These are phyloP conservation scores for Asobara japonica DNA, from an alignment of 1,140 invertebrate genomes.

Conservation along the genomic window DNA sequence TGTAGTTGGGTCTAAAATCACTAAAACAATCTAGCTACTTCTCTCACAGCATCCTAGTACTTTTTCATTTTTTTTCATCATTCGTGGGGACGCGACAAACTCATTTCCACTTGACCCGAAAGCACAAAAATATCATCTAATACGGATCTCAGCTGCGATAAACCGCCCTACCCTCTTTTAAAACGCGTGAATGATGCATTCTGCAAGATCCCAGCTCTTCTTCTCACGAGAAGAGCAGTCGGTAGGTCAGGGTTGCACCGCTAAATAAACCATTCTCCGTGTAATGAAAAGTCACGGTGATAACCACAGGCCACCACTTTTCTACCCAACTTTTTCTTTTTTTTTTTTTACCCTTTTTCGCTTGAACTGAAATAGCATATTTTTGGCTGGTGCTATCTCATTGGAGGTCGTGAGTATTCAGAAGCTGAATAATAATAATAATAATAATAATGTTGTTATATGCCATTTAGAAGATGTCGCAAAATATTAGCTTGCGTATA, in stretches of 20 bases:
- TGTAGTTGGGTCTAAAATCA: no score
- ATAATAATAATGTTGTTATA: no score
- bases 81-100: background rate
- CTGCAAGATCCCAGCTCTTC: background rate
- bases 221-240: constrained; percentile 7
- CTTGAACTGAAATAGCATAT: no score
- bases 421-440: no score
- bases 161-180: background rate
- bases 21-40: no score
- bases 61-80: background rate
- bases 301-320: constrained; percentile 4
- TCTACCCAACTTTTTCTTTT: no score
- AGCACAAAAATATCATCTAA: background rate
- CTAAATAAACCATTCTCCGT: background rate
- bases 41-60: no score
- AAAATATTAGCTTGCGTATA: no score
- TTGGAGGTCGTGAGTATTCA: no score
- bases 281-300: constrained; percentile 5
- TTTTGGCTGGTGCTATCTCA: no score
- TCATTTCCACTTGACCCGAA: background rate
- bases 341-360: no score
- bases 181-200: background rate
- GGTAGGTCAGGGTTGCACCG: background rate
- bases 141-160: constrained; percentile 6
- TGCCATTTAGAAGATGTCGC: no score